Evolutionary conservation across 2,113 vertebrate species (phyloP).

Genomic region (Pseudopipra pipra): DNA sequence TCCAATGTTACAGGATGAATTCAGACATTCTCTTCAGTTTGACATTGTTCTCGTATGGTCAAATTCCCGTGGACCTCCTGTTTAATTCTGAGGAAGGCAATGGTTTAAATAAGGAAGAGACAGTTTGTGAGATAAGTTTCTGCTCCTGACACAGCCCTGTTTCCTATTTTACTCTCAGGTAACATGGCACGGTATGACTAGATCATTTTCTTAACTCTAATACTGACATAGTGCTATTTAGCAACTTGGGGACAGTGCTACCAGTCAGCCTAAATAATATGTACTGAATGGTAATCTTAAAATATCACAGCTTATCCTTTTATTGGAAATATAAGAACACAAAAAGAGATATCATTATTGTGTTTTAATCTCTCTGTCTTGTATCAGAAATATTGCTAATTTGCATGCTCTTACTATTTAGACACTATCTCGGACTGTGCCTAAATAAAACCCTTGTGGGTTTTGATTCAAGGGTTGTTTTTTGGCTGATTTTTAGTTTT

Average conservation of each 20-base stretch:
- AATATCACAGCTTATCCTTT: background rate
- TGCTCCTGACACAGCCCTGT: background rate
- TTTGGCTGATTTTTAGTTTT: background rate
- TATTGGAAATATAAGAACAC: background rate
- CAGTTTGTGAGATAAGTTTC: background rate
- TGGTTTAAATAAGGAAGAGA: background rate
- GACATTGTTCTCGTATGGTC: background rate
- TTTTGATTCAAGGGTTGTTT: background rate
- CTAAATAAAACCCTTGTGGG: background rate
- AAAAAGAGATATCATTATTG: background rate
- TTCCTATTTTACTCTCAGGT: background rate
- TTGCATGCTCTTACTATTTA: background rate
- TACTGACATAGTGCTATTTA: background rate
- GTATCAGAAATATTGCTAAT: background rate
- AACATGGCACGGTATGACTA: background rate
- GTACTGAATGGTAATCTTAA: background rate
- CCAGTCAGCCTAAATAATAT: background rate
- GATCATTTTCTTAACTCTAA: background rate
- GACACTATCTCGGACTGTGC: background rate
- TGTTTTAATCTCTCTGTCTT: background rate
- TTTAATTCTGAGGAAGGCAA: background rate
- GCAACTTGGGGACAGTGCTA: background rate
- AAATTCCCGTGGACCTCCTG: background rate
- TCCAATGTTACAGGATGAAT: background rate
- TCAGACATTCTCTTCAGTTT: background rate